Percentiles rank a stretch among this genome's conserved stretches.
These are phyloP conservation scores for Neuroterus valhalla DNA, from an alignment of 1,140 invertebrate genomes.

Conservation along the genomic window DNA sequence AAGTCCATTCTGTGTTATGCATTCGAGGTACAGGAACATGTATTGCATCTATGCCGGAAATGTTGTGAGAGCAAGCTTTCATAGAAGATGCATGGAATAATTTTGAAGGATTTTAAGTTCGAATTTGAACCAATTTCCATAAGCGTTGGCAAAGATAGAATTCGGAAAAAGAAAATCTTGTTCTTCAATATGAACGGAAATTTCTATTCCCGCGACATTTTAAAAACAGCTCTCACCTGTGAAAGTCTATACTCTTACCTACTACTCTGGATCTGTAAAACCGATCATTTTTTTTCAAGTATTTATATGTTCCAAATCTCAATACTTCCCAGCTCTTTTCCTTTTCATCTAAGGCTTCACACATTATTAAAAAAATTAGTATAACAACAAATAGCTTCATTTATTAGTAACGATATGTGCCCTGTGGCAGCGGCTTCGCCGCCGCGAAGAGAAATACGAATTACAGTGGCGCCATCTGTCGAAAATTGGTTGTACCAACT, in stretches of 20 bases:
- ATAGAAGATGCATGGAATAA: slow-evolving; percentile 27
- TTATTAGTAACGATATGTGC: too few relatives aligned
- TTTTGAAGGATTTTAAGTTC: background rate
- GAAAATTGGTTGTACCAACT: too few relatives aligned
- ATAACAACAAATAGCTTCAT: too few relatives aligned
- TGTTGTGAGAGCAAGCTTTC: background rate
- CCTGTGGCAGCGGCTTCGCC: too few relatives aligned
- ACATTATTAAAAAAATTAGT: too few relatives aligned
- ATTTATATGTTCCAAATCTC: too few relatives aligned
- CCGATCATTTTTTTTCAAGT: background rate
- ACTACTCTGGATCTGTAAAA: background rate
- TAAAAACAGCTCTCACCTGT: background rate
- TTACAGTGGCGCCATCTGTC: too few relatives aligned
- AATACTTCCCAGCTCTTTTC: too few relatives aligned
- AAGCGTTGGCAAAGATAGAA: background rate
- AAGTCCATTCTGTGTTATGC: background rate
- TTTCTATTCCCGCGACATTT: background rate
- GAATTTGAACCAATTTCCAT: background rate
- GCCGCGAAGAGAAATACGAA: too few relatives aligned
- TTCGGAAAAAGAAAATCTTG: background rate
- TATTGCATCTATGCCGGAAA: background rate
- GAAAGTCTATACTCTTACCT: background rate
- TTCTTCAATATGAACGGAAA: background rate
- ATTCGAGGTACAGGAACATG: background rate
- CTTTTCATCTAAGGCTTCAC: too few relatives aligned